phyloP scores from a whole-genome alignment of 2,888 invertebrate genomes.

The Philereme transversata region DNA sequence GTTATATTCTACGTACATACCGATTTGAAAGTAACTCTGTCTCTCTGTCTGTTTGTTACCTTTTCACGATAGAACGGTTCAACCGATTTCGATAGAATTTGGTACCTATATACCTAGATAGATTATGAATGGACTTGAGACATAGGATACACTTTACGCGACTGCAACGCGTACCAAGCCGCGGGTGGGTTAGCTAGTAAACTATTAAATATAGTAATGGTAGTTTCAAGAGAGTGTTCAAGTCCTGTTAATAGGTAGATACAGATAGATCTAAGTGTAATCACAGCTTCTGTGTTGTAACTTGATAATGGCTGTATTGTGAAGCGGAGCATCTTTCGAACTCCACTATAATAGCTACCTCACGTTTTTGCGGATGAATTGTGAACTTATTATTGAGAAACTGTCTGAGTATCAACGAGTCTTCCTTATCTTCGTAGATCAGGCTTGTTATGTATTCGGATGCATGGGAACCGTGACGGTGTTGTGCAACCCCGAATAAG shows the following conservation, averaged over 20 bases:
- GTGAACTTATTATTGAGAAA: conserved; percentile 76
- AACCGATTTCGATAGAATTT: too few species aligned
- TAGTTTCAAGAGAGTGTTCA: conserved; percentile 11
- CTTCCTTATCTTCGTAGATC: conserved; percentile 73
- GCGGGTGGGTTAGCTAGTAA: too few species aligned
- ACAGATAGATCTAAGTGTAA: conserved; percentile 22
- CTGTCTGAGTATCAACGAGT: conserved; percentile 59
- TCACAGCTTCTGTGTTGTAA: conserved; percentile 58
- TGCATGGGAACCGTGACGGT: conserved; percentile 73
- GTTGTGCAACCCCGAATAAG: conserved; percentile 60
- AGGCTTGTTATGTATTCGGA: conserved; percentile 72
- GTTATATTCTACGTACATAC: too few species aligned
- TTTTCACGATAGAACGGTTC: too few species aligned
- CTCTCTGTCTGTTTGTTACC: too few species aligned
- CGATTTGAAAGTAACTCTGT: too few species aligned
- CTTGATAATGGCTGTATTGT: conserved; percentile 73
- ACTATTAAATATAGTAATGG: too few species aligned
- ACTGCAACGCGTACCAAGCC: too few species aligned
- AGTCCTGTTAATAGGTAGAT: conserved; percentile 17
- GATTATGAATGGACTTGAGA: too few species aligned
- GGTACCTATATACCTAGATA: too few species aligned
- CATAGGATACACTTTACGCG: too few species aligned
- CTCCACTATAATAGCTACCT: conserved; percentile 66
- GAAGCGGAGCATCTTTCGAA: conserved; percentile 63
- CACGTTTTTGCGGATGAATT: conserved; percentile 77